Evolutionary conservation across 2,888 invertebrate genomes (phyloP).

Genomic region (Notodonta dromedarius): DNA sequence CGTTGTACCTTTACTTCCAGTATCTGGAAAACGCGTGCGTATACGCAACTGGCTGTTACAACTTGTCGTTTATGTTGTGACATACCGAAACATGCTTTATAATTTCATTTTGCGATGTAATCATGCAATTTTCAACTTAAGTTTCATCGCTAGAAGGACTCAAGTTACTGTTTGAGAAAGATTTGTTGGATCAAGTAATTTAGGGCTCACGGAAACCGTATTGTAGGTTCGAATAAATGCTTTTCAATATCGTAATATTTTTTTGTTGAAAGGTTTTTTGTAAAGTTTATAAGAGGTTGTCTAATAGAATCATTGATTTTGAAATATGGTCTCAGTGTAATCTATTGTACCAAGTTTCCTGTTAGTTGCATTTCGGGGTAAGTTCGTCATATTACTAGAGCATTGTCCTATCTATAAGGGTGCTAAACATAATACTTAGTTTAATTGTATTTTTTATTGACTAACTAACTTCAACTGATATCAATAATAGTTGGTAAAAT

Average conservation of each 20-base stretch:
- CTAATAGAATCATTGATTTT: slow-evolving; percentile 8
- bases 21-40: slow-evolving; percentile 39
- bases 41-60: slow-evolving; percentile 37
- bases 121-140: slow-evolving; percentile 12
- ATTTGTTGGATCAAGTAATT: slow-evolving; percentile 5
- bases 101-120: background rate
- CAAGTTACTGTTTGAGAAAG: background rate
- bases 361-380: too few species aligned
- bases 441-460: too few species aligned
- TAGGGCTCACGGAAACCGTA: slow-evolving; percentile 11
- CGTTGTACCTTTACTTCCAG: slow-evolving; percentile 8
- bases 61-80: slow-evolving; percentile 40
- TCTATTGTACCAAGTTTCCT: background rate
- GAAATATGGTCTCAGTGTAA: slow-evolving; percentile 6
- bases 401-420: too few species aligned
- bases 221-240: slow-evolving; percentile 15
- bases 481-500: too few species aligned
- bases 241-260: slow-evolving; percentile 16
- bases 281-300: slow-evolving; percentile 7
- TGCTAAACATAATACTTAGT: too few species aligned
- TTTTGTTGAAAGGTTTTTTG: slow-evolving; percentile 16
- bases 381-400: too few species aligned
- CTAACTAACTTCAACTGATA: too few species aligned
- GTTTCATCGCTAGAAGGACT: background rate
- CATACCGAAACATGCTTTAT: slow-evolving; percentile 15